Conservation (phyloP, 37 sponge, comb jelly and placozoan species). For the Spongia lamella region DNA sequence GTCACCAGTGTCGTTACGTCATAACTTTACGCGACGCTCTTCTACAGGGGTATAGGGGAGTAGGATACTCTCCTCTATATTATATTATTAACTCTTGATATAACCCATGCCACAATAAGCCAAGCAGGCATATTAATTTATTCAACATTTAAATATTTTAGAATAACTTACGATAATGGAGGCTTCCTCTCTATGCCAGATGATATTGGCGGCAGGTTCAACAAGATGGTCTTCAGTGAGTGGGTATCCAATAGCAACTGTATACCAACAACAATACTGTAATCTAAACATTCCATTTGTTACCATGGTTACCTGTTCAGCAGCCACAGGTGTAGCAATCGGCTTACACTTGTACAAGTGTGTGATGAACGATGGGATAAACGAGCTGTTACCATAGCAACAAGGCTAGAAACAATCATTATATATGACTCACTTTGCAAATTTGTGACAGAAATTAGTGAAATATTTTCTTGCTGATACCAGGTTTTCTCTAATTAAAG, state of each 20-base stretch:
- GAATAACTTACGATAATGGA: slow-evolving; percentile 79
- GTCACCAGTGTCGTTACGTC: too few relatives aligned
- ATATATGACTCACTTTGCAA: slow-evolving; percentile 78
- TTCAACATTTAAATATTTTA: too few relatives aligned
- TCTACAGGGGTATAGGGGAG: too few relatives aligned
- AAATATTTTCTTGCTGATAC: slow-evolving; percentile 92
- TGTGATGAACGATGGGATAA: slow-evolving; percentile 82
- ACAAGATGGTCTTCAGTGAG: slow-evolving; percentile 84
- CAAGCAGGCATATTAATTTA: too few relatives aligned
- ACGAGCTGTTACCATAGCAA: slow-evolving; percentile 47
- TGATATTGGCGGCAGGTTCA: slow-evolving; percentile 86
- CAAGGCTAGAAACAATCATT: too few relatives aligned
- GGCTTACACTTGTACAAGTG: slow-evolving; percentile 96
- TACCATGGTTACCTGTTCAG: slow-evolving; percentile 86
- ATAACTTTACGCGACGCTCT: too few relatives aligned
- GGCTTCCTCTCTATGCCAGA: slow-evolving; percentile 80
- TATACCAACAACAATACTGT: neutral
- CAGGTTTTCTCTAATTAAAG: slow-evolving; percentile 87
- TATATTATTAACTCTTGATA: too few relatives aligned
- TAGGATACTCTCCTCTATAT: too few relatives aligned
- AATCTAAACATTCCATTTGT: neutral
- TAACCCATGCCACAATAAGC: too few relatives aligned
- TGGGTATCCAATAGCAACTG: slow-evolving; percentile 94
- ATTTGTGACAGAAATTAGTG: slow-evolving; percentile 95
- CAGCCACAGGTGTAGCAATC: slow-evolving; percentile 86